Base-by-base conservation (phyloP, 1,140 invertebrate genomes). In the Bombus sibiricus region DNA sequence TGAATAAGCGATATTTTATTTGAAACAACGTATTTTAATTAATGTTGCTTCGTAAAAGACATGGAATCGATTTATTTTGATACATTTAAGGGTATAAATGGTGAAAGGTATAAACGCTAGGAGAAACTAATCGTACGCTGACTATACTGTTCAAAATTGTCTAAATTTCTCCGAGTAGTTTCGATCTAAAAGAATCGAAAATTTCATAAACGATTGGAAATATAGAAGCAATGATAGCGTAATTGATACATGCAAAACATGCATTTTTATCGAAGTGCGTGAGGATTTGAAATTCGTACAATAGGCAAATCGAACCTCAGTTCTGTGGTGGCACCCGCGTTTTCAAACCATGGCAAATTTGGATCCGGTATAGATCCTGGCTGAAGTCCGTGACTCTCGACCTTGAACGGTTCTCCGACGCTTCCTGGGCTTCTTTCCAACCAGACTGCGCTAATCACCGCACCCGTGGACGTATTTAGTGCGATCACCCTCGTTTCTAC, bases 381-480 rank as follows among this genome's bases (percentile, higher is more conserved):
- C 86, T 96, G 95, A 37, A 96, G 92, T 15, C 93, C 93, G 18
- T 95, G 87, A 69, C 81, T 93, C 66, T 92, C 95, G 43, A 96
- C 95, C 74, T 95, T 94, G 75, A 92, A 92, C 10, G 95, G 95
- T 71, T 96, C 96, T 28, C 95, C 95, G 68, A 95, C 91, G 80
- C 95, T 95, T 39, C 93, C 87, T n/a, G 93, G 93, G 84, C 93
- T 94, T 66, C 95, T 95, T 72, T 96, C 95, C 95, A 96, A 96
- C 96, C 96, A 96, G 0, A 96, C 95, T 76, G 95, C 95, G 43
- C 95, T 95, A 43, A 96, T 94, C 6, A 97, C 93, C 9, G 94
- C 92, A 4, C 96, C 96, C 66, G 96, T 96, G 34, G 96, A 95
- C n/a, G 96, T 93, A 89, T 97, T 97, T 66, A 97, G 93, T 37